Evolutionary conservation across 2,888 invertebrate species (phyloP).

Genomic region (Ectobius pallidus): DNA sequence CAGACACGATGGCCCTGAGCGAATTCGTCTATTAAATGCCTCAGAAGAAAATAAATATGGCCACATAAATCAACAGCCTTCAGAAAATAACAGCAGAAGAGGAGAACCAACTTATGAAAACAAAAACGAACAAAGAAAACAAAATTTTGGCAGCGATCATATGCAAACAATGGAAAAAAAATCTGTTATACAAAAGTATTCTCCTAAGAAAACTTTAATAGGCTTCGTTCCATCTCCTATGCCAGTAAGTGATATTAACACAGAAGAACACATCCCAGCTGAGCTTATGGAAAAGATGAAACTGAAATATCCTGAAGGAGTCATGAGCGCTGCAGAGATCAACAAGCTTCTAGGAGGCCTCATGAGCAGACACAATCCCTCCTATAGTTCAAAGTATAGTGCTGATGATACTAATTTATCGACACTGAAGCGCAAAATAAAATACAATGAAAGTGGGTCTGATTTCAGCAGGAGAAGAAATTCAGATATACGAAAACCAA

Average conservation of each 20-base stretch:
- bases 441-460: too few relatives aligned
- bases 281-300: not conserved
- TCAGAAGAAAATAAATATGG: not conserved
- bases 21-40: not conserved
- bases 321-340: conserved; percentile 10
- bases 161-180: not conserved
- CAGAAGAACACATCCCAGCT: not conserved
- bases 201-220: too few relatives aligned
- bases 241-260: not conserved
- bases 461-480: too few relatives aligned
- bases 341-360: conserved; percentile 14
- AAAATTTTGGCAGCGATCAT: not conserved
- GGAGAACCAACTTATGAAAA: not conserved
- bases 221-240: too few relatives aligned
- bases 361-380: conserved; percentile 20
- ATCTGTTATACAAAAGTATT: too few relatives aligned
- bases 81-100: conserved; percentile 4
- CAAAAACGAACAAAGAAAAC: not conserved
- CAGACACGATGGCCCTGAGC: not conserved
- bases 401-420: not conserved
- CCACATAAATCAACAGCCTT: not conserved
- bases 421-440: too few relatives aligned
- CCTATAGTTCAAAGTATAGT: not conserved
- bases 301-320: not conserved
- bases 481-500: too few relatives aligned